phyloP scores from a whole-genome alignment of 2,888 invertebrate species.

The Boloria selene region DNA sequence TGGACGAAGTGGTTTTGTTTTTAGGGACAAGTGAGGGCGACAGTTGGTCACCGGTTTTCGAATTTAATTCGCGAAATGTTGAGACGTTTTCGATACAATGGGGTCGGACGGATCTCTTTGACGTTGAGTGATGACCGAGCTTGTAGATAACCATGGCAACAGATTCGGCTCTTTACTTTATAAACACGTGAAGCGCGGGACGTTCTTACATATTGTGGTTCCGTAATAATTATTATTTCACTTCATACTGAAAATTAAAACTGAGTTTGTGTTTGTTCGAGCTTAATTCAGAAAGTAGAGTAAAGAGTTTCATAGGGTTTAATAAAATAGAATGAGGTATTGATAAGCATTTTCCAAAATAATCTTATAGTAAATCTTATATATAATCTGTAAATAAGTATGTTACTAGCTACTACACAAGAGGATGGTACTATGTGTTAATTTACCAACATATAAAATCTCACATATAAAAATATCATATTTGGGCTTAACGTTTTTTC shows the following conservation, averaged over 20 bases:
- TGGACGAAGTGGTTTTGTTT: constrained; percentile 72
- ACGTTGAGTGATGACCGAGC: constrained; percentile 65
- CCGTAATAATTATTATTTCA: neutral
- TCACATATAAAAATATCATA: too few species aligned
- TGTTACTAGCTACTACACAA: too few species aligned
- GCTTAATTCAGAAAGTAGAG: too few species aligned
- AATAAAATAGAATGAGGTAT: too few species aligned
- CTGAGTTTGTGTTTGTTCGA: too few species aligned
- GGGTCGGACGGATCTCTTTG: constrained; percentile 54
- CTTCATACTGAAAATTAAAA: too few species aligned
- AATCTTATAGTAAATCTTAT: too few species aligned
- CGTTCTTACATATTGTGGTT: constrained; percentile 1
- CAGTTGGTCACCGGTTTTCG: constrained; percentile 65
- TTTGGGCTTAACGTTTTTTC: neutral
- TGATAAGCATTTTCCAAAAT: too few species aligned
- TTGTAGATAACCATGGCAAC: constrained; percentile 49
- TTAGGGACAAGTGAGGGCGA: constrained; percentile 74
- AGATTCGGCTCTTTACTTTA: constrained; percentile 29
- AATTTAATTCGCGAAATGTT: constrained; percentile 72
- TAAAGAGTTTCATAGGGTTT: too few species aligned
- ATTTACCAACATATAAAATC: too few species aligned
- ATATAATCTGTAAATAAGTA: too few species aligned
- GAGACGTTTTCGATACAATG: constrained; percentile 65
- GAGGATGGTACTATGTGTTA: too few species aligned
- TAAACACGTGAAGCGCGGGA: neutral